Base-by-base conservation (phyloP, 1,140 invertebrate genomes). In the Calliopsis andreniformis region DNA sequence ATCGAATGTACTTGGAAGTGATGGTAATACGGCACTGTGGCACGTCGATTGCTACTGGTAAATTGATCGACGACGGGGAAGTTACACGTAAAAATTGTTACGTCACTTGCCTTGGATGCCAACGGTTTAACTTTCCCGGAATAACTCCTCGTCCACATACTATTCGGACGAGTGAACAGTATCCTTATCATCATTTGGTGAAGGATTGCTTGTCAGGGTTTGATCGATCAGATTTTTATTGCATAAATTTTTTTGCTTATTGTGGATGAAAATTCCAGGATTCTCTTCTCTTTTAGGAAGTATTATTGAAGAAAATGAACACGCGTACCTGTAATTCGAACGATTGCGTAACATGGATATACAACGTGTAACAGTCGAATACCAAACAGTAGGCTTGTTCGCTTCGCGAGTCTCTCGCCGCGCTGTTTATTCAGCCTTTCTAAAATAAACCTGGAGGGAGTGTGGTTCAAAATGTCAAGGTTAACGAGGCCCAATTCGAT, bases 51-150 rank as follows among this genome's bases (percentile, higher is more conserved):
- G 18, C 2, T 28, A 2, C 18, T 28, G 7, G 18, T 16, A 30
- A 0, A 55, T 59, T 42, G 69, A 64, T 20, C 30, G 28, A 66
- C 35, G 25, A 18, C 8, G 51, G 70, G 47, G 12, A 53, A 28
- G 39, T 39, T 43, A 35, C 23, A 64, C 2, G 39, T 35, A 51
- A 42, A 42, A 55, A 25, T 20, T n/a, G 39, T 28, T 28, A 61
- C 43, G 59, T 59, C 67, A 79, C 81, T 83, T 20, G 89, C 90
- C 86, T 91, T 87, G 5, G 90, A 91, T 32, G 88, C 83, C 66
- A 86, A 77, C 5, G 90, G 90, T 70, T 89, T 90, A 23, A 56
- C 56, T 32, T 80, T 81, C 68, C 58, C 64, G 32, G 76, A 59
- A 28, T 73, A 49, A 68, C 63, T 58, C 43, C 79, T 87, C 30